Evolutionary conservation across 2,113 vertebrate genomes (phyloP).

Genomic region (Sebastes schlegelii): DNA sequence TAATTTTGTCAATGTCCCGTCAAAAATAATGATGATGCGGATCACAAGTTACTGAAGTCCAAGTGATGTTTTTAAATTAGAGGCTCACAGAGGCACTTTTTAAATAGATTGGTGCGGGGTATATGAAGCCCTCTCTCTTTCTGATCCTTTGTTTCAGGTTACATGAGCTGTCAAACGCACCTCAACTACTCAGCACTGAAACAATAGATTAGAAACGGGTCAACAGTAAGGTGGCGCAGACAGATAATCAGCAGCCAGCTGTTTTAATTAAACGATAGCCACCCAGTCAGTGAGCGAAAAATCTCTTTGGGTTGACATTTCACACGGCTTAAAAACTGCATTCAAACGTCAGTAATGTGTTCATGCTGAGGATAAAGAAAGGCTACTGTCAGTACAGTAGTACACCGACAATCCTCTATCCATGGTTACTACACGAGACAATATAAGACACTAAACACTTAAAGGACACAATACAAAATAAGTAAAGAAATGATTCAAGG

Average conservation of each 20-base stretch:
- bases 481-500: not conserved
- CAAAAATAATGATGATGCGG: not conserved
- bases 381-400: not conserved
- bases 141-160: not conserved
- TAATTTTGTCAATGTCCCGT: not conserved
- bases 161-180: not conserved
- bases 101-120: not conserved
- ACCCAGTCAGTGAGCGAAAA: not conserved
- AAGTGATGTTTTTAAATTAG: not conserved
- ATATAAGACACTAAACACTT: not conserved
- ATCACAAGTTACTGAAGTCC: not conserved
- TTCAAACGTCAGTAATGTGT: not conserved
- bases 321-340: not conserved
- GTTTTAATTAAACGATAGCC: not conserved
- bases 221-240: slow-evolving; percentile 4
- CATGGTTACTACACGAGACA: not conserved
- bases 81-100: not conserved
- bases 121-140: not conserved
- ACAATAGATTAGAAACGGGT: slow-evolving; percentile 1
- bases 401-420: not conserved
- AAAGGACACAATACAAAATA: not conserved
- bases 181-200: not conserved
- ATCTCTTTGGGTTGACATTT: not conserved
- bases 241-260: slow-evolving; percentile 9
- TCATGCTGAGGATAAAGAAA: not conserved